phyloP scores from a whole-genome alignment of 2,113 vertebrate species.

The Raja brachyura region DNA sequence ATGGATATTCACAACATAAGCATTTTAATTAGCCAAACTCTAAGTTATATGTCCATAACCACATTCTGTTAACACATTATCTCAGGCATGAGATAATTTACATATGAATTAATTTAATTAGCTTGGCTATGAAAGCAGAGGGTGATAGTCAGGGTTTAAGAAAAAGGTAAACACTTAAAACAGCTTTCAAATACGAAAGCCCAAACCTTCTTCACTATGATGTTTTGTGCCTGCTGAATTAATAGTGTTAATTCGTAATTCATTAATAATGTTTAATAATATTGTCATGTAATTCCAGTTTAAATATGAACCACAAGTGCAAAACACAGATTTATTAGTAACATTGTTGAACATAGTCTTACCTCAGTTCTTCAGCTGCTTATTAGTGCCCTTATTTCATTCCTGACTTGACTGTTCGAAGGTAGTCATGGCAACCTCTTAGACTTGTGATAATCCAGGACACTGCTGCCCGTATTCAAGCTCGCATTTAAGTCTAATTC shows the following conservation, averaged over 20 bases:
- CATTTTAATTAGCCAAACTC: background rate
- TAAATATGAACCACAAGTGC: background rate
- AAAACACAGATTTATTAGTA: background rate
- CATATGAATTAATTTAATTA: background rate
- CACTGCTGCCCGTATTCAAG: no score
- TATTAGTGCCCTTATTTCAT: no score
- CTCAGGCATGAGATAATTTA: background rate
- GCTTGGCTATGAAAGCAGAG: background rate
- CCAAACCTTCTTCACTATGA: background rate
- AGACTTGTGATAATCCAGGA: no score
- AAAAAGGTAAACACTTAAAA: background rate
- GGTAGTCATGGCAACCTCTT: no score
- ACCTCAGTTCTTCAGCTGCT: no score
- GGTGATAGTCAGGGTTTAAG: background rate
- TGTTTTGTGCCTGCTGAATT: background rate
- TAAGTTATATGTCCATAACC: background rate
- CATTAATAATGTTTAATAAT: background rate
- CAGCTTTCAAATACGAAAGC: background rate
- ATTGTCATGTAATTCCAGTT: background rate
- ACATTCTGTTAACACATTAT: background rate
- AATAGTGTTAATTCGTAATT: background rate
- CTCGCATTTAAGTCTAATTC: no score
- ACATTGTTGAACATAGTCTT: no score
- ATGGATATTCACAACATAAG: background rate
- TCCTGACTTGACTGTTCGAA: no score